phyloP scores from a whole-genome alignment of 2,797 vertebrate species.

The Brachyrhaphis roseni region DNA sequence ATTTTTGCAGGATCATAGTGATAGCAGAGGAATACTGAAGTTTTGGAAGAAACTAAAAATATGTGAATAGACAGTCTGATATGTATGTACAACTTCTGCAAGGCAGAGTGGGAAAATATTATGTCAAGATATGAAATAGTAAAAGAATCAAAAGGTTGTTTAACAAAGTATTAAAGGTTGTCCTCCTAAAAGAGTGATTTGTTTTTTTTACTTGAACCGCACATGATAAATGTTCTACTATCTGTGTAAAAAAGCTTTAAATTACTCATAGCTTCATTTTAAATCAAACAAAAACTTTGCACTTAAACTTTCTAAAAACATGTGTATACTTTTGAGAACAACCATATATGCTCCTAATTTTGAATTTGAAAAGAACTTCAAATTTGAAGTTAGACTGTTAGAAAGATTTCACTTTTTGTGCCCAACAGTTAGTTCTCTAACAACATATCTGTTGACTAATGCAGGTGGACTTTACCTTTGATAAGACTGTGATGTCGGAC shows the following conservation, averaged over 20 bases:
- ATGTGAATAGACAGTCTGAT: not conserved
- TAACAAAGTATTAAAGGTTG: not conserved
- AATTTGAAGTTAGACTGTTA: not conserved
- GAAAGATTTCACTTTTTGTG: not conserved
- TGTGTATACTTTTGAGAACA: not conserved
- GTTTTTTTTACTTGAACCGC: not conserved
- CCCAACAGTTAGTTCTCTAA: slow-evolving; percentile 4
- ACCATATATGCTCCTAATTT: not conserved
- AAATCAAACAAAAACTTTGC: not conserved
- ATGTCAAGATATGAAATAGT: not conserved
- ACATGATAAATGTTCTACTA: not conserved
- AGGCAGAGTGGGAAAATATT: not conserved
- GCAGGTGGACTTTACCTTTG: slow-evolving; percentile 92
- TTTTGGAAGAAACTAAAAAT: not conserved
- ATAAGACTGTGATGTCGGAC: slow-evolving; percentile 82
- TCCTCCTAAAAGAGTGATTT: not conserved
- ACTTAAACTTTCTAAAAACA: not conserved
- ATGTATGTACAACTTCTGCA: not conserved
- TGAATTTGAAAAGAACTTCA: not conserved
- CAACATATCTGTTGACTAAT: not conserved
- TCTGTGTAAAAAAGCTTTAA: not conserved
- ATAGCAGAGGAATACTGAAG: not conserved
- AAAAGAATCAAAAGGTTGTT: not conserved
- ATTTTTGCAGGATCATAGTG: not conserved
- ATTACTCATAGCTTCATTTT: not conserved